These are phyloP conservation scores for Lepidostoma basale DNA, from an alignment of 1,140 invertebrate species.

Conservation along the genomic window DNA sequence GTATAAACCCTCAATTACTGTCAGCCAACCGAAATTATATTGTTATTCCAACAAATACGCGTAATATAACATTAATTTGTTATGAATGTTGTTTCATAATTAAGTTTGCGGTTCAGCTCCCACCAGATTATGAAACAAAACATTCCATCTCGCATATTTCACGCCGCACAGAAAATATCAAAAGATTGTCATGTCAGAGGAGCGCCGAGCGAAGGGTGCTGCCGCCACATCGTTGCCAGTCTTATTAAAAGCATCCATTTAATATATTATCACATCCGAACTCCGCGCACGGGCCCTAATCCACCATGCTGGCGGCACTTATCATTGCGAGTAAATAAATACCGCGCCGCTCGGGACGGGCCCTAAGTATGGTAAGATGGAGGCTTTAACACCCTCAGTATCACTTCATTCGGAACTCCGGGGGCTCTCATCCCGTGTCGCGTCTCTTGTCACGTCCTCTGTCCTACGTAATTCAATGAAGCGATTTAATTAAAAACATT, in stretches of 20 bases:
- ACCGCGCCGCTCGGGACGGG: not conserved
- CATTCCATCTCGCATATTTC: slow-evolving; percentile 17
- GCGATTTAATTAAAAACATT: slow-evolving; percentile 31
- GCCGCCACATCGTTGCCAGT: not conserved
- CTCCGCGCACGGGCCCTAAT: not conserved
- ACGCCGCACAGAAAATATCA: slow-evolving; percentile 3
- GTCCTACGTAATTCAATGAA: slow-evolving; percentile 26
- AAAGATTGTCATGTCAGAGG: not conserved
- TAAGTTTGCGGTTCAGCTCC: not conserved
- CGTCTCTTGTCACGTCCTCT: not conserved
- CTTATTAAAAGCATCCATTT: slow-evolving; percentile 17
- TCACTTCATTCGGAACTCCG: slow-evolving; percentile 9
- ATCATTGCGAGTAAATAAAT: slow-evolving; percentile 20
- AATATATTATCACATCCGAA: not conserved
- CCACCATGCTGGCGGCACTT: slow-evolving; percentile 9
- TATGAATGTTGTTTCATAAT: slow-evolving; percentile 4
- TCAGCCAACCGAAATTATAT: not conserved
- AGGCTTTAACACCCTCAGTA: not conserved
- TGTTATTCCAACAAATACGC: not conserved
- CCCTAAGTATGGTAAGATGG: not conserved
- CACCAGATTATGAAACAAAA: not conserved
- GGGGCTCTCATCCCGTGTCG: not conserved
- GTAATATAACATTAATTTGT: not conserved
- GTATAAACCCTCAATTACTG: not conserved
- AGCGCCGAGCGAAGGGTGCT: not conserved